These are phyloP conservation scores for Hirtodrosophila cameraria DNA, from an alignment of 2,888 invertebrate species.

Conservation along the genomic window DNA sequence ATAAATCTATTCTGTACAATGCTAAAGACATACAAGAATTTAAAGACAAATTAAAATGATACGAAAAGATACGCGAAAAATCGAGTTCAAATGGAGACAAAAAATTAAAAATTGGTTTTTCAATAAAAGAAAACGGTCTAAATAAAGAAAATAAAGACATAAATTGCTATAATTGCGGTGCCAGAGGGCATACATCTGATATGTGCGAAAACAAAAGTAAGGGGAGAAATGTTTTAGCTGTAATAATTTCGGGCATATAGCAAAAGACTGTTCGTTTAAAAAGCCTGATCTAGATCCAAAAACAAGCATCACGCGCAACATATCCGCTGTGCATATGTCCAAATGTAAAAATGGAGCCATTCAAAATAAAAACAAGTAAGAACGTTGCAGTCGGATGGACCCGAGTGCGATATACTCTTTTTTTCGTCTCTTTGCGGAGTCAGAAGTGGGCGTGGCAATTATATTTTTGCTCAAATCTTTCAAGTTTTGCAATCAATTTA, in stretches of 20 bases:
- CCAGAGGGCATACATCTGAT: slow-evolving; percentile 2
- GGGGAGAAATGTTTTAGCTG: background rate
- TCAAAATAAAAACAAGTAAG: too few relatives aligned
- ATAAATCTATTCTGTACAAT: background rate
- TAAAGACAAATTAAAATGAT: slow-evolving; percentile 6
- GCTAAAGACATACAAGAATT: slow-evolving; percentile 6
- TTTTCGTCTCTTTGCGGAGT: too few relatives aligned
- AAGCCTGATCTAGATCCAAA: background rate
- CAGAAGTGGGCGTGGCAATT: too few relatives aligned
- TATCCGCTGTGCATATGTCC: background rate
- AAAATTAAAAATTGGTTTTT: too few relatives aligned
- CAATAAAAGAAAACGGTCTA: too few relatives aligned
- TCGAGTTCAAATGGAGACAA: too few relatives aligned
- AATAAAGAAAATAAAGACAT: too few relatives aligned
- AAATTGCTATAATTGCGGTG: slow-evolving; percentile 6
- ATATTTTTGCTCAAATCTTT: too few relatives aligned
- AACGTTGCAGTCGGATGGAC: too few relatives aligned
- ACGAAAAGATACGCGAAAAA: slow-evolving; percentile 1
- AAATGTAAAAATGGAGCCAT: slow-evolving; percentile 1
- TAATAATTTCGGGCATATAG: slow-evolving; percentile 3
- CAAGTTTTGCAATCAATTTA: too few relatives aligned
- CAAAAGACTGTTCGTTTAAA: background rate
- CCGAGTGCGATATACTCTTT: too few relatives aligned
- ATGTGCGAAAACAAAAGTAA: slow-evolving; percentile 2
- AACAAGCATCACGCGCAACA: background rate